Percentiles rank a stretch among this genome's conserved stretches.
phyloP scores from a whole-genome alignment of 2,888 invertebrate species.

The Aphidoletes aphidimyza region DNA sequence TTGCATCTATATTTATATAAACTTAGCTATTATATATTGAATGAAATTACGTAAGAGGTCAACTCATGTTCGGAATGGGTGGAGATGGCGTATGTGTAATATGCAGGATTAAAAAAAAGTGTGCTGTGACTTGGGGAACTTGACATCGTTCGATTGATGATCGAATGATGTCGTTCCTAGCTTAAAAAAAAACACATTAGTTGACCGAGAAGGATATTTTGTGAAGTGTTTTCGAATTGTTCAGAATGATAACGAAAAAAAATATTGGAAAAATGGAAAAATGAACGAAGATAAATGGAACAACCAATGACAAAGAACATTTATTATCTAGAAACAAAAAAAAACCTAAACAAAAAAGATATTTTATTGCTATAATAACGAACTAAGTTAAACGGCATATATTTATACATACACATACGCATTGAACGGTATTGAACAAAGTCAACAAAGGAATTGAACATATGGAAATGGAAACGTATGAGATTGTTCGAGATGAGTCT shows the following conservation, averaged over 20 bases:
- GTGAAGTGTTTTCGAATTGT: too few relatives aligned
- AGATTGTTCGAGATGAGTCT: too few relatives aligned
- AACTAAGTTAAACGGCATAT: not conserved
- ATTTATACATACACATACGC: constrained; percentile 22
- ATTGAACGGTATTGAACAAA: not conserved
- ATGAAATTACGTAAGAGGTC: not conserved
- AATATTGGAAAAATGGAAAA: not conserved
- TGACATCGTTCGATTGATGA: not conserved
- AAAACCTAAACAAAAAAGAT: not conserved
- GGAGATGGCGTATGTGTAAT: not conserved
- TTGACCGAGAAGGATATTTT: too few relatives aligned
- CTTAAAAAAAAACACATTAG: too few relatives aligned
- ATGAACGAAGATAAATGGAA: not conserved
- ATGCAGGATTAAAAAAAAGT: constrained; percentile 16
- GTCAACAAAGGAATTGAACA: not conserved
- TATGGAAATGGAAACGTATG: too few relatives aligned
- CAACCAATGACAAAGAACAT: constrained; percentile 34
- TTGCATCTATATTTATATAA: not conserved
- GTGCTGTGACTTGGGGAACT: constrained; percentile 11
- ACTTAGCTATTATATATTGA: constrained; percentile 1
- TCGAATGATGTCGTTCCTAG: too few relatives aligned
- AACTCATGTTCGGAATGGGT: not conserved
- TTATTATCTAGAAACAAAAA: not conserved
- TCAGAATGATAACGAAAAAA: not conserved
- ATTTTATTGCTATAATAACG: constrained; percentile 37